A percentile compares a stretch with the other conserved stretches of the same genome.
Conservation (phyloP, 2,888 invertebrate species). For the Ochropacha duplaris region DNA sequence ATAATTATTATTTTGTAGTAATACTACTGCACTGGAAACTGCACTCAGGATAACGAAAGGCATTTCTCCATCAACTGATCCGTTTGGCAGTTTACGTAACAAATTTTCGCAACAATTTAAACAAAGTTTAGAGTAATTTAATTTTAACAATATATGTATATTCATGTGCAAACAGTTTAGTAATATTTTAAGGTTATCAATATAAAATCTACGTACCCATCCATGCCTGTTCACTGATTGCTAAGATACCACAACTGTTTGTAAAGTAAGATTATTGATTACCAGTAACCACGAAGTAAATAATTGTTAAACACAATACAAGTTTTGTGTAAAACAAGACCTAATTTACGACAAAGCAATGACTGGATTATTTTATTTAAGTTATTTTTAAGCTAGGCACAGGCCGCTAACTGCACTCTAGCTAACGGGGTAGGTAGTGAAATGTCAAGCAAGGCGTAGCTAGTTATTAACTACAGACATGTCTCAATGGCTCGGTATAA, state of each 20-base stretch:
- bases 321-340: background rate
- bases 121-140: background rate
- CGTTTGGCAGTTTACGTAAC: background rate
- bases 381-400: background rate
- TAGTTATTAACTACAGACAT: background rate
- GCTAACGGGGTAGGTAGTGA: background rate
- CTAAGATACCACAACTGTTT: constrained; percentile 44
- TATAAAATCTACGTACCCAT: constrained; percentile 18
- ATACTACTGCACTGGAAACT: background rate
- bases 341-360: background rate
- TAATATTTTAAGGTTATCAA: constrained; percentile 9
- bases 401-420: background rate
- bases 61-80: background rate
- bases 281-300: background rate
- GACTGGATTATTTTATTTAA: no score
- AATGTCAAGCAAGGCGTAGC: background rate
- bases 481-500: background rate
- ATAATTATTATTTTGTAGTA: no score
- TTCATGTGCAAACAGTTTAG: no score
- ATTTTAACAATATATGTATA: no score
- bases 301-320: background rate
- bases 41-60: background rate
- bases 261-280: constrained; percentile 34
- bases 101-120: background rate
- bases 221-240: constrained; percentile 35